Evolutionary conservation across 2,113 vertebrate genomes (phyloP), one percentile per base, ranked within the genome.

Genomic region (Desmodus rotundus): DNA sequence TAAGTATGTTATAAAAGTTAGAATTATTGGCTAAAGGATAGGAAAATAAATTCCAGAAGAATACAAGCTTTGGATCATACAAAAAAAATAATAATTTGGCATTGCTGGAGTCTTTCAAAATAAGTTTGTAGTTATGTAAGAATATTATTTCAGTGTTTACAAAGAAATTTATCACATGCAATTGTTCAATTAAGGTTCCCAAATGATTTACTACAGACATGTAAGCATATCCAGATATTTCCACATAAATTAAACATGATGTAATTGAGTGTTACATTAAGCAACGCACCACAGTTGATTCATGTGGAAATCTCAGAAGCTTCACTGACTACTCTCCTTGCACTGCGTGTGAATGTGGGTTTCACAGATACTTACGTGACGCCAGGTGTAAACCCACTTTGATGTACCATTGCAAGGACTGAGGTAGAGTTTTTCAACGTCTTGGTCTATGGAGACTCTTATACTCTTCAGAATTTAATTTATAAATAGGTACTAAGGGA

Each of bases 181-280:
- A 93, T 33, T 80, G 93, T 95, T 98, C 93, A 97, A 90, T 98
- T 98, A 97, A 96, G 92, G 88, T 84, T 92, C 96, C 67, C 87
- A 77, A 95, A 93, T 98, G 93, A 98, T 97, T 98, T 98, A 96
- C 96, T 96, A 91, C 93, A 97, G 96, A 95, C 89, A 87, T 98
- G 97, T 98, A 96, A 97, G 95, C 78, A 96, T 86, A 96, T 97
- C 96, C 95, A 98, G 98, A 97, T 88, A 97, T 97, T 97, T 96
- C 91, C 90, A 97, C 93, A 97, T 98, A 98, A 98, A 97, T 98
- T 97, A 97, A 98, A 97, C 96, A 98, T 97, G 95, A 98, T 97
- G 96, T 98, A 98, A 97, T 96, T 97, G 94, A 97, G 80, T 94
- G 92, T 92, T 97, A 94, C 86, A 73, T 94, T 97, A 97, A 98